Base-by-base conservation (phyloP, 2,888 invertebrate genomes). In the Steinernema hermaphroditum region DNA sequence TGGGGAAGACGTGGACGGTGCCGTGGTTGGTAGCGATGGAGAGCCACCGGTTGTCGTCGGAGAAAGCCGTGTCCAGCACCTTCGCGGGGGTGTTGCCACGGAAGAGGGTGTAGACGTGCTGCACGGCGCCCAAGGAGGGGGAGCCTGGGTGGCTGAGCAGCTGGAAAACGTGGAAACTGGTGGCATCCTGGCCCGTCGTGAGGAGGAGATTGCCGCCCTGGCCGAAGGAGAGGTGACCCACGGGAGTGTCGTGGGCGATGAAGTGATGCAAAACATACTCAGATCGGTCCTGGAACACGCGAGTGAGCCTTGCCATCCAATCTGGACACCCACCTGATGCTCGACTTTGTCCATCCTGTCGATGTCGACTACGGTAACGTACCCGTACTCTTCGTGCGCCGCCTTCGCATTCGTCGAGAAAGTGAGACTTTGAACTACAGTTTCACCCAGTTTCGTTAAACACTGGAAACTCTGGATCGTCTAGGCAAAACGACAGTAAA, bases 1-100 rank as follows among this genome's bases (percentile, higher is more conserved):
- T 91, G 12, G 97, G 94, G 89, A 96, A 98, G 78, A 98, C 92
- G 88, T 98, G 98, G 37, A 96, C 96, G 0, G 98, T 98, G 76
- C 97, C 98, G 86, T 88, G 75, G 78, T 95, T 90, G 0, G 97
- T 95, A 49, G 94, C 94, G 4, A 97, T 91, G 0, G 95, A 93
- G n/a, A 94, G 92, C 97, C 97, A 99, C 72, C 98, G 92, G 34
- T 88, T 92, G 89, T 98, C 97, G 74, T 91, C 90, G 0, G 96
- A 94, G 87, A 97, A 94, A 70, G 92, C 91, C 87, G 96, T 93
- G 86, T 96, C 93, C 90, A 92, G 89, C n/a, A 90, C 95, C 90
- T 93, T 93, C 69, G 96, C 95, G 57, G 94, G 93, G 0, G 97
- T 97, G 85, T 95, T 96, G 2, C 97, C 97, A 50, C 97, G 87